Base-by-base conservation (phyloP, 2,888 invertebrate species). In the Danaus chrysippus region DNA sequence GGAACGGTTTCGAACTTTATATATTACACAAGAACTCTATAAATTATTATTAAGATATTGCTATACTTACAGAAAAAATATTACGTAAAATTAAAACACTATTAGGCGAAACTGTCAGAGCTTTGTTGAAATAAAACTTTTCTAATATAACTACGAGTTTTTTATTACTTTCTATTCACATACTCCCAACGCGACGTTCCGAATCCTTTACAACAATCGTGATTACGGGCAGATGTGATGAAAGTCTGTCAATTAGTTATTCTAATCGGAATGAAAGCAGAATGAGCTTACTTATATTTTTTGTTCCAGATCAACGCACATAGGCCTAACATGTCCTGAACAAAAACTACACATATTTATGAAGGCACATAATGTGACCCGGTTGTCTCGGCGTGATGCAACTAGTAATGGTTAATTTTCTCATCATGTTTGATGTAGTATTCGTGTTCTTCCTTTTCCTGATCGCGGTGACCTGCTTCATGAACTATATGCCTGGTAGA, bases 391-490 rank as follows among this genome's bases (percentile, higher is more conserved):
- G 76, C 92, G 92, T 92, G 92, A 96, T 96, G 96, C 95, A 95
- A 93, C 93, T 96, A 83, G 93, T 95, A 93, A 95, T 95, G 93
- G 93, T 95, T 91, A 96, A 96, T 92, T 95, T 95, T 80, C 93
- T 96, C 87, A 94, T 96, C 92, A 95, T 96, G 95, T 96, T 96
- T 93, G 95, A 96, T 92, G 94, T 95, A 86, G 95, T 96, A 89
- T 96, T 96, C 92, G 93, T 95, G 91, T 96, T 96, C 90, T 96
- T 96, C 92, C 92, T 96, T 83, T 96, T 96, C 91, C 93, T 96
- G 83, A 94, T 96, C 78, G 95, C 95, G 72, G 95, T 96, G 76
- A 95, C 95, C 71, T 96, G 96, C 81, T 92, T 96, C 76, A 94
- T 95, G 83, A 96, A 96, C 86, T 96, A 96, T 84, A 93, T 95